These are phyloP conservation scores for Elephantulus edwardii DNA, from an alignment of 2,113 vertebrate species.

Conservation along the genomic window DNA sequence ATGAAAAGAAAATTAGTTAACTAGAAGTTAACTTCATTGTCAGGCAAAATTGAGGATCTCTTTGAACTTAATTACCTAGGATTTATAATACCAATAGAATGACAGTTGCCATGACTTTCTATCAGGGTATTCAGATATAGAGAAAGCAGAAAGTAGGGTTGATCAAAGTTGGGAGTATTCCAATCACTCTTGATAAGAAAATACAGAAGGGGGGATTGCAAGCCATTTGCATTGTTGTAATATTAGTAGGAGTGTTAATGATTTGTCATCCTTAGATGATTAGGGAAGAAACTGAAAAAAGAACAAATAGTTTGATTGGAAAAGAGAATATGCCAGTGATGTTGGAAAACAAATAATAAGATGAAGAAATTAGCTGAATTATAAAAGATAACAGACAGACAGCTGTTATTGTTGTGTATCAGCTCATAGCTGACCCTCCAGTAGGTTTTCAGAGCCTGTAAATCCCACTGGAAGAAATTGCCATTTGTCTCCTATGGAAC, in stretches of 20 bases:
- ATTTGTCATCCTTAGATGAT: not conserved
- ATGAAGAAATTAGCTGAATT: not conserved
- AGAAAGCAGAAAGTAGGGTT: not conserved
- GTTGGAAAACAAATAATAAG: not conserved
- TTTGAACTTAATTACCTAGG: not conserved
- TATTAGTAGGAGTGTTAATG: not conserved
- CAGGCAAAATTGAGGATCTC: not conserved
- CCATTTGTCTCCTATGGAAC: too few relatives aligned
- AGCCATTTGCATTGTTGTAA: too few relatives aligned
- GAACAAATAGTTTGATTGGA: not conserved
- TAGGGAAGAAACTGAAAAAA: slow-evolving; percentile 37
- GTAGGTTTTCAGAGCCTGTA: too few relatives aligned
- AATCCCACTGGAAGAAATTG: too few relatives aligned
- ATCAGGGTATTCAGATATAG: not conserved
- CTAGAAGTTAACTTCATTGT: not conserved
- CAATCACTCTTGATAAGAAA: slow-evolving; percentile 8
- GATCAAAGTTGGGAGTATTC: not conserved
- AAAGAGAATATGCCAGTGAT: not conserved
- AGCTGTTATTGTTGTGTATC: too few relatives aligned
- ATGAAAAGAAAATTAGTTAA: not conserved
- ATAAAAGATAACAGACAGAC: not conserved
- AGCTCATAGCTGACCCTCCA: too few relatives aligned
- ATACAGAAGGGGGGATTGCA: not conserved
- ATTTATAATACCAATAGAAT: not conserved
- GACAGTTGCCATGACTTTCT: not conserved